Conservation (phyloP, 2,888 invertebrate genomes). For the Pachliopta kotzebuea region DNA sequence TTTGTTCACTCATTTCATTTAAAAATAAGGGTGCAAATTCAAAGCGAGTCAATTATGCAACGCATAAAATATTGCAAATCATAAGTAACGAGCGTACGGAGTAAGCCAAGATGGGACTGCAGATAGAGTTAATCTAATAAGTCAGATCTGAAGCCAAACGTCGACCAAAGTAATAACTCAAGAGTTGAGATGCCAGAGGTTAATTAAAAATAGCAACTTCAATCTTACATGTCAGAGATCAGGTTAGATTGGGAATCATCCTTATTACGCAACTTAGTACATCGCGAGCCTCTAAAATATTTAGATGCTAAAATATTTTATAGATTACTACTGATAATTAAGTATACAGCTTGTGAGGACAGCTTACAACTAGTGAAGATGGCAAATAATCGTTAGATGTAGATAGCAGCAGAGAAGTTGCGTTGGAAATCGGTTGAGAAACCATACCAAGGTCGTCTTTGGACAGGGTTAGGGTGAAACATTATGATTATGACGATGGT, state of each 20-base stretch:
- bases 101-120: constrained; percentile 62
- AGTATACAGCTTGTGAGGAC: too few species aligned
- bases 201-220: constrained; percentile 80
- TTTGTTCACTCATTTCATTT: neutral
- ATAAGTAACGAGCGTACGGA: constrained; percentile 53
- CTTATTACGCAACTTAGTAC: constrained; percentile 51
- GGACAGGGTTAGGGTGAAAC: too few species aligned
- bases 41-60: constrained; percentile 64
- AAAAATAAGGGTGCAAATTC: constrained; percentile 45
- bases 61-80: constrained; percentile 73
- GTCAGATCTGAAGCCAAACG: constrained; percentile 74
- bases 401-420: too few species aligned
- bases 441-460: too few species aligned
- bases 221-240: constrained; percentile 68
- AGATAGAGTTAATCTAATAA: constrained; percentile 79
- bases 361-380: too few species aligned
- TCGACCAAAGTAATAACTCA: constrained; percentile 73
- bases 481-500: too few species aligned
- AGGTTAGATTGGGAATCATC: constrained; percentile 62
- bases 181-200: constrained; percentile 72
- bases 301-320: neutral
- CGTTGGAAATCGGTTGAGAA: too few species aligned
- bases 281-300: constrained; percentile 10
- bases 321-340: neutral
- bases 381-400: too few species aligned